Conservation (phyloP, 2,113 vertebrate genomes). For the Eulacestoma nigropectus region DNA sequence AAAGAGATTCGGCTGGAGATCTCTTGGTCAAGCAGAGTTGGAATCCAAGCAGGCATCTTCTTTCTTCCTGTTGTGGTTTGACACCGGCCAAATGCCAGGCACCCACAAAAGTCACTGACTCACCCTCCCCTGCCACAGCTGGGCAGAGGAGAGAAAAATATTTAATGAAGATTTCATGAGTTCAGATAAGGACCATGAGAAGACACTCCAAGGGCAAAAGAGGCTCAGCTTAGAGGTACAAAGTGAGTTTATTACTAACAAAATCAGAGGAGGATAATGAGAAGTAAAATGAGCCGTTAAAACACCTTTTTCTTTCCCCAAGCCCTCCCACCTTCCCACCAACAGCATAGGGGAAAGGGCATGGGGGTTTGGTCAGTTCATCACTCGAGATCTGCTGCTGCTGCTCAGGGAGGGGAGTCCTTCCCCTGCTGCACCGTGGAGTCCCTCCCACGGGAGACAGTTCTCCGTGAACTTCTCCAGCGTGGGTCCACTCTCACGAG, state of each 20-base stretch:
- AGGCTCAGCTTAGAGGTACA: background rate
- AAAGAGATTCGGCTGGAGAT: background rate
- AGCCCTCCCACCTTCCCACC: background rate
- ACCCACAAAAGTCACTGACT: background rate
- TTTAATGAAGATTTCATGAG: background rate
- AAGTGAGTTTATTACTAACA: background rate
- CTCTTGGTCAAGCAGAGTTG: background rate
- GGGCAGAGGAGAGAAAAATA: background rate
- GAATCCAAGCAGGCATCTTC: background rate
- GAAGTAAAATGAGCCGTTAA: background rate
- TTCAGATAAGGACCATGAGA: background rate
- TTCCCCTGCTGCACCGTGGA: too few relatives aligned
- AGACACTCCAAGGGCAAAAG: background rate
- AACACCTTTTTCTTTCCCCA: background rate
- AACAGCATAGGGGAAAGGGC: background rate
- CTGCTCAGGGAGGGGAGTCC: background rate
- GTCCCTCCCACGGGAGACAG: background rate
- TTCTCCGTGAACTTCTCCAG: too few relatives aligned
- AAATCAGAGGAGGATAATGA: background rate
- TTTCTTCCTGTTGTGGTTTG: background rate
- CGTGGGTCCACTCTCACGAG: too few relatives aligned
- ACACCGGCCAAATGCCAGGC: background rate
- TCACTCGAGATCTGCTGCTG: rapidly evolving
- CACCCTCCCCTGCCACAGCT: background rate
- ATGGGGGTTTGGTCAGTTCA: background rate